Evolutionary conservation across 35 echinoderm and acorn worm genomes (phyloP), one percentile per base, ranked within the genome.

Genomic region (Amphiura filiformis): DNA sequence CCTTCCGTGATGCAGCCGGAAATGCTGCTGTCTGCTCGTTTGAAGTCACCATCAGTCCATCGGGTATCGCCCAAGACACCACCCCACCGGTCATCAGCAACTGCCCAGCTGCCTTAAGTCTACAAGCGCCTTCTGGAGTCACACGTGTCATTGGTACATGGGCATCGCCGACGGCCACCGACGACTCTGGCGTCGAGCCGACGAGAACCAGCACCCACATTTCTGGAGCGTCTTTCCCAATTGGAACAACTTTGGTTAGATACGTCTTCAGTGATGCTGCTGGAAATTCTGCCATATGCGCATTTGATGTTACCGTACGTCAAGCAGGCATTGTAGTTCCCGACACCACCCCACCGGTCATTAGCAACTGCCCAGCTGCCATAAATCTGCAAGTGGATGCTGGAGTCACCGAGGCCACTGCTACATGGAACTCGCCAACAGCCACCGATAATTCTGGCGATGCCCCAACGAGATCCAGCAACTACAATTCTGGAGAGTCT

Each of bases 1-100:
- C 78, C 14, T 94, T 94, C 76, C 39, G 65, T 44, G 93, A 94
- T 82, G 52, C 78, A 11, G 80, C 93, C 20, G 78, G 78, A 18
- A 94, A n/a, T n/a, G n/a, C n/a, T n/a, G n/a, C n/a, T n/a, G n/a
- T n/a, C n/a, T n/a, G n/a, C n/a, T n/a, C n/a, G 91, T 38, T 36
- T 32, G 18, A 87, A 52, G 44, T 52, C 7, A 52, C 20, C 44
- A 7, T 20, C 20, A 20, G 20, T 52, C 7, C 44, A 52, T 11
- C 44, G 7, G 44, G 44, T 52, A 52, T 0, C 77, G 26, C n/a
- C n/a, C n/a, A n/a, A n/a, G n/a, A n/a, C n/a, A n/a, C n/a, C n/a
- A n/a, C n/a, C n/a, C n/a, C n/a, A 15, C 77, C 77, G 34, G 77
- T 79, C 32, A 36, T 79, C 33, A 31, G 26, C n/a, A 37, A 37